phyloP scores from a whole-genome alignment of 1,140 invertebrate genomes.

The Aphaenogaster rudis region DNA sequence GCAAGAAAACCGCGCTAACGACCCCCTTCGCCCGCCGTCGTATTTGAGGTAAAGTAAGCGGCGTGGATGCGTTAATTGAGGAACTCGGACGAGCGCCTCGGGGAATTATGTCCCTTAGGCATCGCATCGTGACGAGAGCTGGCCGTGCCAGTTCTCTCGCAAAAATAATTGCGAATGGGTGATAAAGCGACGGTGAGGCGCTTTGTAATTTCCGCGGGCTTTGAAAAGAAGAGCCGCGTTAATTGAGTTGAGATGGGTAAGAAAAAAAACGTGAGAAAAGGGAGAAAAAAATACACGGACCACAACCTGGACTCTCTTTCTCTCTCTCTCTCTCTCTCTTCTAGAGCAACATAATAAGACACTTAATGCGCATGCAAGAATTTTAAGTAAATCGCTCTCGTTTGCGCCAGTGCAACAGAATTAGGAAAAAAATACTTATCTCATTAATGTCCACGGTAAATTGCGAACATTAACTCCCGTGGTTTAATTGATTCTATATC shows the following conservation, averaged over 20 bases:
- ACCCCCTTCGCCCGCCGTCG: neutral
- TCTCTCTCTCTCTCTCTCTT: neutral
- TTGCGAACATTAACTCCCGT: neutral
- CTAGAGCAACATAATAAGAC: constrained; percentile 43
- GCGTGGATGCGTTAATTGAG: constrained; percentile 55
- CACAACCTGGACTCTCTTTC: neutral
- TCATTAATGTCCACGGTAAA: constrained; percentile 14
- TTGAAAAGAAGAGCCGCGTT: constrained; percentile 65
- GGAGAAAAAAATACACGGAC: neutral
- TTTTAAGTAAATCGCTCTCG: constrained; percentile 47
- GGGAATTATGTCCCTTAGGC: constrained; percentile 66
- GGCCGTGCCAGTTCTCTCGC: constrained; percentile 41
- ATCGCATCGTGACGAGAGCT: constrained; percentile 55
- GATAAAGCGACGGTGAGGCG: constrained; percentile 56
- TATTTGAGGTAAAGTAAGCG: constrained; percentile 43
- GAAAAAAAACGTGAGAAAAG: constrained; percentile 22
- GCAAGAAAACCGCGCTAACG: constrained; percentile 67
- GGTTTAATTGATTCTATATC: neutral
- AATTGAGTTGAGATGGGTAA: constrained; percentile 51
- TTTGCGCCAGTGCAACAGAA: neutral
- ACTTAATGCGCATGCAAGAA: constrained; percentile 51
- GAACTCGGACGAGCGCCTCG: constrained; percentile 45
- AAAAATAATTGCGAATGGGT: constrained; percentile 64
- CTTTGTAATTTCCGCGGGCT: constrained; percentile 73
- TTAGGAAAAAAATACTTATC: neutral